Evolutionary conservation across 2,113 vertebrate species (phyloP), one percentile per base, ranked within the genome.

Genomic region (Tor tambroides): DNA sequence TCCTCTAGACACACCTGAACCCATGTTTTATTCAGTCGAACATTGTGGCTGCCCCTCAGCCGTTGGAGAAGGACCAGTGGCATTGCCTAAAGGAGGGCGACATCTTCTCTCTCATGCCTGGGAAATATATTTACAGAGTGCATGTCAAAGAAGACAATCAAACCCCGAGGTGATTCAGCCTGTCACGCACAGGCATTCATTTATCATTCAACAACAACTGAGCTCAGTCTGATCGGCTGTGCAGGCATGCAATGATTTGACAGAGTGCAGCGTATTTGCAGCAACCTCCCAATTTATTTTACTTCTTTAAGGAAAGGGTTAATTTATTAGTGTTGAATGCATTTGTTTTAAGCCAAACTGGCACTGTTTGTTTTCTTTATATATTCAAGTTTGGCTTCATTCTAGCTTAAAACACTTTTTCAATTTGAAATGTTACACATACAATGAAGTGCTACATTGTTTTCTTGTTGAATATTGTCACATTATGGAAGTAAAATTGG

Each of bases 21-120:
- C 96, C 96, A 0, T 97, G 97, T 89, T 98, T 97, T 85, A 75
- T 95, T 61, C 96, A 93, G 90, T 88, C 95, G 3, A 91, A 92
- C 5, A 88, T 72, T 54, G 90, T 87, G 17, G 93, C 91, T 12
- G 65, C 88, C 6, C 93, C 96, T 1, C 92, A 89, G 61, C 95
- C 96, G 11, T 90, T 95, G 90, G 92, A 94, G 86, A 95, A 74
- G 82, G 92, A 94, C 76, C 56, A 90, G 32, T 97, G 97, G 96
- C 79, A 90, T 75, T 84, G 30, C 2, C 93, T 98, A 15, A 88
- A 67, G 30, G 89, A 93, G 0, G 97, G 96, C 23, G 95, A 96
- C 84, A 69, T 94, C 54, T 93, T 97, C 91, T 97, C 96, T 15
- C 93, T 98, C 43, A 92, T 97, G 81, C 94, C 95, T 0, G 95